Percentiles rank a stretch among this genome's conserved stretches.
These are phyloP conservation scores for Tachystola acroxantha DNA, from an alignment of 2,888 invertebrate genomes.

Conservation along the genomic window DNA sequence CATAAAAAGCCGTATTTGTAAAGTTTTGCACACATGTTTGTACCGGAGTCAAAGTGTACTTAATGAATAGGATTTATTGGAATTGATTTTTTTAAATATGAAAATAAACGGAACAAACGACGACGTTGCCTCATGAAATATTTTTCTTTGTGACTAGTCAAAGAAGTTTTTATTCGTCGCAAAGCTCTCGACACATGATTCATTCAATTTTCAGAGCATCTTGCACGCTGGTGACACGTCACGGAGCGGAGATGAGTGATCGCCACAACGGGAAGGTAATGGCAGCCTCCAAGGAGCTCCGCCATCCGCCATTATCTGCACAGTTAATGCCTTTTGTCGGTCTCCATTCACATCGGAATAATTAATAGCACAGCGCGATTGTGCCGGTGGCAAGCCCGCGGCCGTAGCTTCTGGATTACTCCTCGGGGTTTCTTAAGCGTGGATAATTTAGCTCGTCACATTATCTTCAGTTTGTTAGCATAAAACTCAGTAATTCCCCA, in stretches of 20 bases:
- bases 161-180: too few species aligned
- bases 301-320: slow-evolving; percentile 56
- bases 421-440: slow-evolving; percentile 1
- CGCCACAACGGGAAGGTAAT: slow-evolving; percentile 26
- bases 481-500: too few species aligned
- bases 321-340: slow-evolving; percentile 53
- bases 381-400: slow-evolving; percentile 35
- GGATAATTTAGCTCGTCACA: background rate
- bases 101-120: too few species aligned
- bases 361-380: slow-evolving; percentile 52
- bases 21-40: too few species aligned
- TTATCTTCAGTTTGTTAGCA: too few species aligned
- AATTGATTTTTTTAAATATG: too few species aligned
- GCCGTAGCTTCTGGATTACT: slow-evolving; percentile 19
- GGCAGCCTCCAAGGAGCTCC: slow-evolving; percentile 27
- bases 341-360: slow-evolving; percentile 54
- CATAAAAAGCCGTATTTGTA: too few species aligned
- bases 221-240: background rate
- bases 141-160: too few species aligned
- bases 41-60: too few species aligned
- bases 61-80: too few species aligned
- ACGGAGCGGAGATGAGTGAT: slow-evolving; percentile 32
- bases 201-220: background rate
- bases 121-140: too few species aligned
- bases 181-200: too few species aligned